Base-by-base conservation (phyloP, 92 coral and sea anemone genomes). In the Galaxea fascicularis region DNA sequence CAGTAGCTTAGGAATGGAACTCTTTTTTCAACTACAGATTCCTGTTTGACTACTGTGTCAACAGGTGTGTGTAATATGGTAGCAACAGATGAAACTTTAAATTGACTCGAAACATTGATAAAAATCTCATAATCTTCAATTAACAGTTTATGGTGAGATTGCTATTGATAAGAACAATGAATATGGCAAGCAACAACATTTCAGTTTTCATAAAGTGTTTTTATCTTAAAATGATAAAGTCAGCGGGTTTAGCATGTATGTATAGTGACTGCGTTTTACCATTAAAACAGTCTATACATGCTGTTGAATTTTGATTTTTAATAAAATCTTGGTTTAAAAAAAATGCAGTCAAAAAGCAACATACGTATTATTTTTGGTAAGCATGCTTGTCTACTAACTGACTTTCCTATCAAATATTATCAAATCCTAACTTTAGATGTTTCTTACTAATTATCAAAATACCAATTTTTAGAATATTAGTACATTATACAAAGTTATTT, bases 121-220 rank as follows among this genome's bases (percentile, higher is more conserved):
- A 80, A 10, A 35, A 81, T 81, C 77, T 69, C 85, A 69, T 54
- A 56, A 81, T 31, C 52, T 70, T 66, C 22, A 18, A 80, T 80
- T 60, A 63, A 35, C 10, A 44, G 39, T 21, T 51, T 41, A 79
- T 27, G 18, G 30, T 8, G 39, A 71, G 76, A 71, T 71, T 71
- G 76, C 26, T 18, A 14, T 31, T 79, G 84, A 79, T 66, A 67
- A 51, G 63, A 0, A 66, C 46, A 49, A 30, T 35, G 21, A 66
- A 52, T 17, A 77, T 29, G 39, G 28, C 26, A 44, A 56, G 15
- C 15, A 26, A 17, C 21, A 54, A 78, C 60, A 46, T 46, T 52
- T 78, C 44, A 63, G 28, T 64, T 62, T 4, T 15, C 22, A 45
- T 56, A 27, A n/a, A 78, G 82, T 52, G 12, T 26, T 28, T 15